Evolutionary conservation across 23 tunicate species (phyloP), one percentile per base, ranked within the genome.

Genomic region (Oikopleura dioica): DNA sequence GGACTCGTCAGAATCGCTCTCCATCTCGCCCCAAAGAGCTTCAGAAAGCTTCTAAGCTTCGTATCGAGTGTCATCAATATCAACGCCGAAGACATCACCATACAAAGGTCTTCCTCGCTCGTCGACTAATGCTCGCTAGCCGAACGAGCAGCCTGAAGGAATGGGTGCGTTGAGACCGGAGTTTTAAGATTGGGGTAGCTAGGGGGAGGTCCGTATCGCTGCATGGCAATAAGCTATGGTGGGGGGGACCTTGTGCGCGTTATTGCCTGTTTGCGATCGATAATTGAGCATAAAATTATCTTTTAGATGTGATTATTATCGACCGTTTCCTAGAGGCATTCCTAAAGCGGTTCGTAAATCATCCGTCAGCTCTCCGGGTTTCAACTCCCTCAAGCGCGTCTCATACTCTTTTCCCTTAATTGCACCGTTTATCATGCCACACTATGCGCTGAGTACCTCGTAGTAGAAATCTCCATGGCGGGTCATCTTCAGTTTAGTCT

Each of bases 191-290:
- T 92, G 69, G 99, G 99, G 77, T 92, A 92, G 16, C 95, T 86
- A 1, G 99, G 99, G 0, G 99, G 99, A 1, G 99, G 99, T 35
- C 99, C 99, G 51, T 92, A 92, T 32, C 99, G 78, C 79, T 92
- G 99, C 99, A 92, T 92, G 68, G 99, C 99, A 37, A 92, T 92
- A 21, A 92, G 68, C 99, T 95, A 92, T 12, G 99, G 99, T n/a
- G 24, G 99, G 99, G 4, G 99, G 99, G 63, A 92, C 78, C 75
- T 92, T 92, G 21, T 69, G 58, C 30, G 84, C 82, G 36, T 77
- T 78, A 78, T 82, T 63, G n/a, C n/a, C n/a, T n/a, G n/a, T n/a
- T n/a, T n/a, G 77, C 1, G n/a, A 26, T 16, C 30, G 29, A 68
- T 26, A n/a, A n/a, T n/a, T n/a, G n/a, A n/a, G n/a, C n/a, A n/a